Evolutionary conservation across 2,797 vertebrate genomes (phyloP).

Genomic region (Nasua narica): DNA sequence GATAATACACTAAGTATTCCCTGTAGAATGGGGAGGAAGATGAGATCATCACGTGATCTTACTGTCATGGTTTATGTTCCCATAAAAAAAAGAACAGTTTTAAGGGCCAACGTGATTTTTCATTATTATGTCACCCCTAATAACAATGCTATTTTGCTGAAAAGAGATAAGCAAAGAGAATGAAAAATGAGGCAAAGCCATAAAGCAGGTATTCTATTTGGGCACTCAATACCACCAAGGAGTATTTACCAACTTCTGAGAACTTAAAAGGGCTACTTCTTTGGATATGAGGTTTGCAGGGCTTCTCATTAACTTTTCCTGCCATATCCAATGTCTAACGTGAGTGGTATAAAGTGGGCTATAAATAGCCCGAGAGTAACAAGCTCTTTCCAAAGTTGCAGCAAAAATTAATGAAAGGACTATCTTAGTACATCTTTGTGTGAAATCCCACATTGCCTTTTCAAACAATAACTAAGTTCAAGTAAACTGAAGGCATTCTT

Average conservation of each 20-base stretch:
- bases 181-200: slow-evolving; percentile 62
- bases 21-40: slow-evolving; percentile 66
- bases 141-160: slow-evolving; percentile 72
- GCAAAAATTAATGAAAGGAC: neutral
- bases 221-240: slow-evolving; percentile 56
- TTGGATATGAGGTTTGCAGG: neutral
- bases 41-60: slow-evolving; percentile 43
- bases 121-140: slow-evolving; percentile 72
- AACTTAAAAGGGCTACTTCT: neutral
- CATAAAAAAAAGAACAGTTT: slow-evolving; percentile 71
- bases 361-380: neutral
- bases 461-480: neutral
- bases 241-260: slow-evolving; percentile 52
- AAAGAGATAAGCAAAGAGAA: slow-evolving; percentile 71
- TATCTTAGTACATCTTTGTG: neutral
- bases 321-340: neutral
- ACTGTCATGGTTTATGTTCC: slow-evolving; percentile 72
- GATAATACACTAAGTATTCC: neutral
- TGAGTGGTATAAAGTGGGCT: neutral
- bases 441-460: neutral
- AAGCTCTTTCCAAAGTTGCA: neutral
- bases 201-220: slow-evolving; percentile 51
- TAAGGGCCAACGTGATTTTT: slow-evolving; percentile 73
- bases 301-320: neutral
- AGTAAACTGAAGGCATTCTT: neutral